phyloP scores from a whole-genome alignment of 35 echinoderm and acorn worm species.

The Diadema setosum region DNA sequence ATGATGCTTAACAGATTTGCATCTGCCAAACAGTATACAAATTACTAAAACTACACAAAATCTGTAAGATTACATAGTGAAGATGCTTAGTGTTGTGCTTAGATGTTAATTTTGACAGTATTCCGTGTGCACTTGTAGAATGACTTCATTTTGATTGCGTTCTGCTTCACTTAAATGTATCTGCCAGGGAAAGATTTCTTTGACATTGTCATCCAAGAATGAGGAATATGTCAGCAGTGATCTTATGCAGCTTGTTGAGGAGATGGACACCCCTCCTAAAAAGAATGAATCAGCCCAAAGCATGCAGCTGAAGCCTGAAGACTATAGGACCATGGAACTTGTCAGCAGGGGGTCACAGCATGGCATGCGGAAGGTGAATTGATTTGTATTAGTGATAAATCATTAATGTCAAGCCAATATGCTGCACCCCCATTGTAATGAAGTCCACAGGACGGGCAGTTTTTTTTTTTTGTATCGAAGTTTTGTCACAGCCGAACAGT shows the following conservation, averaged over 20 bases:
- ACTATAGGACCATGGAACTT: background rate
- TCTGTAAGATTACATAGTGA: too few relatives aligned
- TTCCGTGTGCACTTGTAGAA: too few relatives aligned
- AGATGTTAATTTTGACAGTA: too few relatives aligned
- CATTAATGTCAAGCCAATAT: background rate
- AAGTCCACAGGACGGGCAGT: too few relatives aligned
- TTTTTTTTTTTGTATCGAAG: too few relatives aligned
- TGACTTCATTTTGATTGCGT: too few relatives aligned
- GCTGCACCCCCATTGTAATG: background rate
- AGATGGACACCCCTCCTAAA: background rate
- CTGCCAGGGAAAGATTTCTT: background rate
- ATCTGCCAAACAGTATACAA: too few relatives aligned
- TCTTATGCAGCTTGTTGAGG: background rate
- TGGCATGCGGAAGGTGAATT: background rate
- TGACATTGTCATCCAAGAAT: background rate
- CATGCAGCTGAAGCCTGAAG: background rate
- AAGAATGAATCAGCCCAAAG: background rate
- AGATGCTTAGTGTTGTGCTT: too few relatives aligned
- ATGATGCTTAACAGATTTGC: too few relatives aligned
- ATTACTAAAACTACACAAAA: too few relatives aligned
- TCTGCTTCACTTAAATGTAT: too few relatives aligned
- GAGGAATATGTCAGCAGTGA: background rate
- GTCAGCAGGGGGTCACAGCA: background rate
- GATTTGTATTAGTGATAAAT: background rate
- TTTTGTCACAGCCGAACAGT: too few relatives aligned